Base-by-base conservation (phyloP, 2,797 vertebrate genomes). In the Macropus fuliginosus region DNA sequence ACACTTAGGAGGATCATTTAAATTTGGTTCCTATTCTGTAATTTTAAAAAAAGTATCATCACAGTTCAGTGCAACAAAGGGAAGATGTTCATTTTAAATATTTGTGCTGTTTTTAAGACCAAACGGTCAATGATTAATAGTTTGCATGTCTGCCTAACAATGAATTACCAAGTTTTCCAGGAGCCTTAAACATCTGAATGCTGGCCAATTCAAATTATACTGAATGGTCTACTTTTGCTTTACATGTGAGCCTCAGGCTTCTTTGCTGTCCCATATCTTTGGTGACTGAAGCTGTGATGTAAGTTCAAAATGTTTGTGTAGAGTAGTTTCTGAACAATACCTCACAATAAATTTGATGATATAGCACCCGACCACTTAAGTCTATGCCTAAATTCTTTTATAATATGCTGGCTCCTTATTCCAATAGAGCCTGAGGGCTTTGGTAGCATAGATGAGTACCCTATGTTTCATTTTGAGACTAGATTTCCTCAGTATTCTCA, bases 271-370 rank as follows among this genome's bases (percentile, higher is more conserved):
- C 24, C 4, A n/a, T 55, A 14, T 92, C 94, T 96, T 94, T 34
- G 91, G n/a, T 31, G 40, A 91, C 81, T n/a, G 40, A 90, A 81
- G 50, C 91, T 92, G 59, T 89, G 6, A 91, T 91, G 16, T 91
- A 90, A 95, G 91, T 95, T 94, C 40, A 95, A 81, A 96, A 93
- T 93, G 92, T 6, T 31, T 91, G 56, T 46, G 55, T 27, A 90
- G 28, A 14, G 1, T 91, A 59, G 91, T 55, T 5, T 54, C 27
- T 92, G 62, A 95, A 54, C 55, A 56, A 54, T 92, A 34, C 52
- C 12, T 95, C 94, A 93, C 91, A 92, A n/a, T 92, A 92, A 93
- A 93, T 14, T 27, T 31, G 2, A 21, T 31, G 74, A 14, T 74
- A 28, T 74, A 92, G 91, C 81, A 54, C 29, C 5, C 40, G 24